Evolutionary conservation across 2,888 invertebrate genomes (phyloP).

Genomic region (Diplolepis rosae): DNA sequence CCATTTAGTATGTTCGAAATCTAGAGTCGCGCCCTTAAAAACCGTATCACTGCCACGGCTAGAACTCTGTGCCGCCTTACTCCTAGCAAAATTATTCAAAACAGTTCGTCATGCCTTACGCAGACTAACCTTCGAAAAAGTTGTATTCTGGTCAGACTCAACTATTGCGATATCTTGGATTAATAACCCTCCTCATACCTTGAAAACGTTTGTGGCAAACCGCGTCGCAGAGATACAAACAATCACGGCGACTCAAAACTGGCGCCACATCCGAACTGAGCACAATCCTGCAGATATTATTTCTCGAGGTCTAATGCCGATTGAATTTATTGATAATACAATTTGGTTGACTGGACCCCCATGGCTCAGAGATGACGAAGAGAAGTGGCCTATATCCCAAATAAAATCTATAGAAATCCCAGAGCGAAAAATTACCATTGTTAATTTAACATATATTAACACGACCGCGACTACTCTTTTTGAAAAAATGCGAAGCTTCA

Average conservation of each 20-base stretch:
- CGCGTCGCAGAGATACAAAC: conserved; percentile 38
- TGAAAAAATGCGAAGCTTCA: not conserved
- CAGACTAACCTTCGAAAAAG: not conserved
- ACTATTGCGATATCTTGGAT: conserved; percentile 41
- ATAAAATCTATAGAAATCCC: not conserved
- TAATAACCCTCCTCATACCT: conserved; percentile 30
- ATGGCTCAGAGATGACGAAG: not conserved
- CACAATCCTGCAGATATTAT: too few relatives aligned
- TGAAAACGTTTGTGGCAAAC: conserved; percentile 40
- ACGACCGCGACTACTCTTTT: not conserved
- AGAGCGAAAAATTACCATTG: not conserved
- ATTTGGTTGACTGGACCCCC: not conserved
- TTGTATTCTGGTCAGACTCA: conserved; percentile 38
- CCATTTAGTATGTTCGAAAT: conserved; percentile 36
- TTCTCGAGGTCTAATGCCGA: not conserved
- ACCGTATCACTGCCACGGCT: conserved; percentile 31
- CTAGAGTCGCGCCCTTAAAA: conserved; percentile 38
- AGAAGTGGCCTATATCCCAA: not conserved
- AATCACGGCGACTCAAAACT: not conserved
- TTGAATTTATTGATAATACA: not conserved
- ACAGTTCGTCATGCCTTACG: not conserved
- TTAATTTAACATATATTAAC: not conserved
- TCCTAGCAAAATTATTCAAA: conserved; percentile 25
- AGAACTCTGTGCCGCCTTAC: conserved; percentile 36
- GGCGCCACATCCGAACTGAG: not conserved